Base-by-base conservation (phyloP, 1,140 invertebrate species). In the Adelges cooleyi region DNA sequence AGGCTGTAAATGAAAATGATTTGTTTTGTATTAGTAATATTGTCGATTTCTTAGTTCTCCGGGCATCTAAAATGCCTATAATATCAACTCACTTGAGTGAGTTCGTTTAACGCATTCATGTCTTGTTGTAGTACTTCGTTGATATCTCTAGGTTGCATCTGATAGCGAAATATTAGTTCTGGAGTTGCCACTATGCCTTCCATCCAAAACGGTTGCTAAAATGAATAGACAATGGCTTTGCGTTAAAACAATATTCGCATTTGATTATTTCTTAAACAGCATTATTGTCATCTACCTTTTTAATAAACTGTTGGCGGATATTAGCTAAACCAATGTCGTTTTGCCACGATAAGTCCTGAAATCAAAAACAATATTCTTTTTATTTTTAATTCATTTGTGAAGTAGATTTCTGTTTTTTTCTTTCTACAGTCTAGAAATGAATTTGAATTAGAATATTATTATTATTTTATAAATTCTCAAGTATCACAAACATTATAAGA, bases 131-230 rank as follows among this genome's bases (percentile, higher is more conserved):
- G 74, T 1, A 86, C 80, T 51, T 86, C 83, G n/a, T 80, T 78
- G 29, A 85, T 66, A 4, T 78, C 77, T 67, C 80, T 81, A 0
- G 79, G 74, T 17, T 75, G 70, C 36, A 87, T 74, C 74, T 87
- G 83, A 70, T 87, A 88, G 49, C 81, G 77, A 68, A 82, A 86
- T 3, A 85, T 79, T 8, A 86, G 71, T 67, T 87, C 82, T 8
- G 83, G 78, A 1, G 84, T 85, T 20, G 83, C 73, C 10, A 78
- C 73, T 1, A 86, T 79, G 38, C 80, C 76, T 53, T 85, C 80
- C 70, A 84, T 71, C 84, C 84, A 85, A 9, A 82, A 78, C 0
- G 84, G 82, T 36, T 81, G 79, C 70, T 79, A 75, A 29, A 71
- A 67, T 56, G 20, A 13, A 50, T 25, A 18, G 22, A 56, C 4